A percentile compares a stretch with the other conserved stretches of the same genome.
These are phyloP conservation scores for Formica selysi DNA, from an alignment of 1,140 invertebrate genomes.

Conservation along the genomic window DNA sequence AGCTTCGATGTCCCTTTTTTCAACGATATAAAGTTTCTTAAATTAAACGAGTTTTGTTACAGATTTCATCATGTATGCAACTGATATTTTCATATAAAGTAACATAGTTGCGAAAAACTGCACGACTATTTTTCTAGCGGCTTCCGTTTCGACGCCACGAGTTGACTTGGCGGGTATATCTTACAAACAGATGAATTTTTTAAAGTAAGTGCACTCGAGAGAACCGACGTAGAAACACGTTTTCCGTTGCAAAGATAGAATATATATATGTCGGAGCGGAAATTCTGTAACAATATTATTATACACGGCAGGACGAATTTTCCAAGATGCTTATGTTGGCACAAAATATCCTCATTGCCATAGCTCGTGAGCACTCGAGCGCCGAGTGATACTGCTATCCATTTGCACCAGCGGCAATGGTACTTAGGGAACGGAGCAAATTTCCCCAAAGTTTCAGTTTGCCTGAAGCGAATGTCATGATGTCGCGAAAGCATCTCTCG, in stretches of 20 bases:
- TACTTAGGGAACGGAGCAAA: background rate
- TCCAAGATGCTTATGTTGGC: slow-evolving; percentile 25
- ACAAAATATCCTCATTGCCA: slow-evolving; percentile 12
- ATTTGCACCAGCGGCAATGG: background rate
- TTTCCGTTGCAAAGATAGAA: background rate
- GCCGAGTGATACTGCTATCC: slow-evolving; percentile 15
- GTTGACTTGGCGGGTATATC: slow-evolving; percentile 14
- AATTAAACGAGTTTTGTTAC: background rate
- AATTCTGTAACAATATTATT: slow-evolving; percentile 30
- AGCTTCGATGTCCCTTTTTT: background rate
- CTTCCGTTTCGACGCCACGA: slow-evolving; percentile 14
- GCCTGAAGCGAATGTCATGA: background rate
- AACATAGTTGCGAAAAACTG: background rate
- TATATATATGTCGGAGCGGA: background rate
- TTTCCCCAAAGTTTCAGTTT: slow-evolving; percentile 36
- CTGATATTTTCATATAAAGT: background rate
- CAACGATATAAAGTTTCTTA: background rate
- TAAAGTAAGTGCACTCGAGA: background rate
- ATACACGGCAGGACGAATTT: slow-evolving; percentile 28
- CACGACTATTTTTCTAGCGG: background rate
- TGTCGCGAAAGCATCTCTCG: slow-evolving; percentile 23
- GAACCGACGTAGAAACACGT: slow-evolving; percentile 31
- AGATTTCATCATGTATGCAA: too few species aligned
- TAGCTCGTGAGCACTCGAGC: too few species aligned
- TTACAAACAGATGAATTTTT: slow-evolving; percentile 43